Evolutionary conservation across 2,888 invertebrate genomes (phyloP).

Genomic region (Zootermopsis nevadensis): DNA sequence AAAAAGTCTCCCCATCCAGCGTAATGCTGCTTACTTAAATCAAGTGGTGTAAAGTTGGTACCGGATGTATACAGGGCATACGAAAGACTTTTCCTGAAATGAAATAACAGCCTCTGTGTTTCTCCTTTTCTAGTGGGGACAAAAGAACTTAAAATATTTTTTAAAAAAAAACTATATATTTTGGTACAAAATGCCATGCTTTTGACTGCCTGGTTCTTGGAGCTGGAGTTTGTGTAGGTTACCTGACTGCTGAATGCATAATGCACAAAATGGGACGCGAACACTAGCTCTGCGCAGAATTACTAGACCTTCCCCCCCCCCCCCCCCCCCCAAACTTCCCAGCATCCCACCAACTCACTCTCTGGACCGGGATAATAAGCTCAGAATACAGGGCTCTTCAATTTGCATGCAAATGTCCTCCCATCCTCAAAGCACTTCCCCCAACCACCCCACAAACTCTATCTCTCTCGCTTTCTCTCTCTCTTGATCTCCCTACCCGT

Average conservation of each 20-base stretch:
- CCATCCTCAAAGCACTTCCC: not conserved
- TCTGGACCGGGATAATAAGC: slow-evolving; percentile 52
- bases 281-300: slow-evolving; percentile 31
- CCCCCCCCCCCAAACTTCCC: slow-evolving; percentile 3
- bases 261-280: slow-evolving; percentile 17
- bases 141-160: no score
- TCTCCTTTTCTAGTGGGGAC: no score
- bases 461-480: slow-evolving; percentile 8
- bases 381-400: slow-evolving; percentile 53
- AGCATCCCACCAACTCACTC: slow-evolving; percentile 34
- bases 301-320: slow-evolving; percentile 16
- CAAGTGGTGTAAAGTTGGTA: no score
- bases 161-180: no score
- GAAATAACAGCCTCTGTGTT: no score
- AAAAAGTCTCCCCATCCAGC: no score
- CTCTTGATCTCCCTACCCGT: slow-evolving; percentile 22
- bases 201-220: slow-evolving; percentile 13
- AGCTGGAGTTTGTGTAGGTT: not conserved
- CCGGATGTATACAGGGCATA: no score
- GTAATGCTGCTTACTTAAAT: no score
- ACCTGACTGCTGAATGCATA: slow-evolving; percentile 37
- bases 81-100: no score
- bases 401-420: slow-evolving; percentile 53
- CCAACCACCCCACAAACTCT: not conserved
- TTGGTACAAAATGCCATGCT: not conserved